These are phyloP conservation scores for Hydrolagus affinis DNA, from an alignment of 2,113 vertebrate genomes.

Conservation along the genomic window DNA sequence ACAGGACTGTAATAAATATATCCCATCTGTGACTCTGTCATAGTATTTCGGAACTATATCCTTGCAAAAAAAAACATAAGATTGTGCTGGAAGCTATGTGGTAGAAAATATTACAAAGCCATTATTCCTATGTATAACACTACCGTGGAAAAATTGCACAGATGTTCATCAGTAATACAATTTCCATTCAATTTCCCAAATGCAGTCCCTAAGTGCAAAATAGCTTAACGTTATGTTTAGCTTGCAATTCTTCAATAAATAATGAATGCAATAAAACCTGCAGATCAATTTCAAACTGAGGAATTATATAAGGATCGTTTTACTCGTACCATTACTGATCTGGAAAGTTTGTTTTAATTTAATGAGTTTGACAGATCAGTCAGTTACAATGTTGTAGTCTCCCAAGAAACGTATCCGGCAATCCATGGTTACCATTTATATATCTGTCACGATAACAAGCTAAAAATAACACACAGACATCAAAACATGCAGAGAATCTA, in stretches of 20 bases:
- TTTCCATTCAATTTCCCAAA: slow-evolving; percentile 87
- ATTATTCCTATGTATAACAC: slow-evolving; percentile 72
- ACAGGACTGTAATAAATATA: slow-evolving; percentile 85
- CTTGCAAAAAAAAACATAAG: slow-evolving; percentile 74
- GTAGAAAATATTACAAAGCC: slow-evolving; percentile 71
- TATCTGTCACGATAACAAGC: slow-evolving; percentile 87
- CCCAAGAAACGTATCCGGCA: slow-evolving; percentile 61
- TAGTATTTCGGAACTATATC: slow-evolving; percentile 68
- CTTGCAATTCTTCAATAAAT: slow-evolving; percentile 91
- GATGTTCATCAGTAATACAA: slow-evolving; percentile 85
- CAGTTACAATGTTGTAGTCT: slow-evolving; percentile 13
- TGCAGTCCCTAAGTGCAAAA: slow-evolving; percentile 78
- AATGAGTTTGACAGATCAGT: slow-evolving; percentile 23
- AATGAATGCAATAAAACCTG: slow-evolving; percentile 83
- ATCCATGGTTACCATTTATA: slow-evolving; percentile 75
- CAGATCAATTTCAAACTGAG: slow-evolving; percentile 79
- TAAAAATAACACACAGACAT: slow-evolving; percentile 85
- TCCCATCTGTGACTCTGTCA: slow-evolving; percentile 73
- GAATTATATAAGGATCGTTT: slow-evolving; percentile 70
- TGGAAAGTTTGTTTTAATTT: slow-evolving; percentile 27
- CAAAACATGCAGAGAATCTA: slow-evolving; percentile 76
- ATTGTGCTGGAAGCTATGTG: slow-evolving; percentile 53
- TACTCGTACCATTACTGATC: slow-evolving; percentile 35
- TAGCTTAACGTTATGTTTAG: slow-evolving; percentile 83
- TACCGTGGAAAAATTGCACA: slow-evolving; percentile 73